Percentiles rank a stretch among this genome's conserved stretches.
phyloP scores from a whole-genome alignment of 1,140 invertebrate species.

The Octopus sinensis region DNA sequence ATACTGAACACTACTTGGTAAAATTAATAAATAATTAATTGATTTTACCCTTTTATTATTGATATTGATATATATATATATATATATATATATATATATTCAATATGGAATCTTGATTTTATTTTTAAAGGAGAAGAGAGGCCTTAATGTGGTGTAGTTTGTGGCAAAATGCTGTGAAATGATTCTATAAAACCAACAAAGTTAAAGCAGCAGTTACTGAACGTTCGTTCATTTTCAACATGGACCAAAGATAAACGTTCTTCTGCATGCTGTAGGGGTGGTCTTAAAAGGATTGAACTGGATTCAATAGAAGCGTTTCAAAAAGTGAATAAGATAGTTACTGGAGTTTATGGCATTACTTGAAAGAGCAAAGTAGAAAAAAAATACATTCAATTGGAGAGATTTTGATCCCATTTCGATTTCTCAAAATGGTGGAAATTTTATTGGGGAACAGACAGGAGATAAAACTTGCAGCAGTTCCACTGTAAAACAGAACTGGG shows the following conservation, averaged over 20 bases:
- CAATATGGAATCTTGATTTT: too few relatives aligned
- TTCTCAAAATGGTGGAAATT: constrained; percentile 8
- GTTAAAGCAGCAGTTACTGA: not conserved
- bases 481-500: not conserved
- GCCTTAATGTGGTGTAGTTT: not conserved
- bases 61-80: too few relatives aligned
- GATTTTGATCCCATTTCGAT: not conserved
- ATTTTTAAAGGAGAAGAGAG: not conserved
- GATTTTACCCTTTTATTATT: too few relatives aligned
- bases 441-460: not conserved
- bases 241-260: not conserved
- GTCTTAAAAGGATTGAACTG: not conserved
- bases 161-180: not conserved
- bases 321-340: not conserved
- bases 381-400: not conserved
- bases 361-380: not conserved
- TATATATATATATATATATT: too few relatives aligned
- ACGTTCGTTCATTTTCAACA: not conserved
- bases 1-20: too few relatives aligned
- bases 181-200: constrained; percentile 8
- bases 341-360: not conserved
- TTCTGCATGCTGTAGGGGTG: constrained; percentile 1
- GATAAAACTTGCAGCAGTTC: constrained; percentile 5
- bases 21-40: too few relatives aligned
- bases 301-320: not conserved